Percentiles rank a stretch among this genome's conserved stretches.
Conservation (phyloP, 2,797 vertebrate species). For the Cynodonichthys magdalenae region DNA sequence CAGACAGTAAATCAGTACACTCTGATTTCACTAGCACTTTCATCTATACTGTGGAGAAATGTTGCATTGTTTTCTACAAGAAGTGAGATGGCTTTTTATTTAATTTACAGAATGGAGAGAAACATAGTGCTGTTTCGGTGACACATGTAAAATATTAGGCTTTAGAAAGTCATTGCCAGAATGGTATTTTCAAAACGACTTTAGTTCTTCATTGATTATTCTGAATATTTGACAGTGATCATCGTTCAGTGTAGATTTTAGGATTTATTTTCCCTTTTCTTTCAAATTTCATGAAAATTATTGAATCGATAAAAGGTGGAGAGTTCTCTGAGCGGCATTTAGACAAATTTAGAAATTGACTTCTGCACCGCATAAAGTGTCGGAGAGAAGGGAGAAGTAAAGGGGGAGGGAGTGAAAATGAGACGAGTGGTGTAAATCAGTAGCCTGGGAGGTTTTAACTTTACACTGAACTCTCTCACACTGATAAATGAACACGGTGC, state of each 20-base stretch:
- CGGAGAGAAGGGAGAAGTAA: conserved; percentile 24
- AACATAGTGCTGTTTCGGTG: conserved; percentile 47
- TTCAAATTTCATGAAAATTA: conserved; percentile 7
- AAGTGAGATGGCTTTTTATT: conserved; percentile 67
- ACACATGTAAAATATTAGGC: neutral
- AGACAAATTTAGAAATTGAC: conserved; percentile 80
- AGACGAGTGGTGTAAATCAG: conserved; percentile 73
- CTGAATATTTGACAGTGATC: neutral
- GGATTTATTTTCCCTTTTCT: conserved; percentile 1
- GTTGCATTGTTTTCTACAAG: conserved; percentile 38
- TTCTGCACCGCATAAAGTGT: conserved; percentile 60
- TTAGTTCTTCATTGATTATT: no score
- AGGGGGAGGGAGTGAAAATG: conserved; percentile 33
- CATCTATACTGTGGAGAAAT: conserved; percentile 77
- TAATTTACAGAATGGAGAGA: conserved; percentile 75
- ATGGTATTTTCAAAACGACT: no score
- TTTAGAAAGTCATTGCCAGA: neutral
- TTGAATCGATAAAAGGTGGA: conserved; percentile 44
- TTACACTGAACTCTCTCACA: conserved; percentile 27
- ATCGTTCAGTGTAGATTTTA: neutral
- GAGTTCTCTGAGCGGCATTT: conserved; percentile 54
- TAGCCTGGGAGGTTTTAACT: conserved; percentile 41
- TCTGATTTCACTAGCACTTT: conserved; percentile 81
- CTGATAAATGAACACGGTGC: neutral
- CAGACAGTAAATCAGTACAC: conserved; percentile 47